Evolutionary conservation across 2,888 invertebrate genomes (phyloP).

Genomic region (Pseudococcus jackbeardsleyi): DNA sequence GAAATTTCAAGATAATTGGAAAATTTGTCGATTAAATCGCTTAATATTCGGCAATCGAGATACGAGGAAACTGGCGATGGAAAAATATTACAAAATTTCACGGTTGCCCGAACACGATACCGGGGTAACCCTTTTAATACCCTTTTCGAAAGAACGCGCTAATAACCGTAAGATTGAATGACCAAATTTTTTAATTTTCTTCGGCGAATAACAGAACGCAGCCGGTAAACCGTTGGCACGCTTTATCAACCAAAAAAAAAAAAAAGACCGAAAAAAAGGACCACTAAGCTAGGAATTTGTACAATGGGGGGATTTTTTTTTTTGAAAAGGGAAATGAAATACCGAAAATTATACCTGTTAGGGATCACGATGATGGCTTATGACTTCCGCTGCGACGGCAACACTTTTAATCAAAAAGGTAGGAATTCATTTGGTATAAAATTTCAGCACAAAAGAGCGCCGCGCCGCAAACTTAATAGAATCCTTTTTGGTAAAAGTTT

Average conservation of each 20-base stretch:
- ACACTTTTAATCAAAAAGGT: conserved; percentile 44
- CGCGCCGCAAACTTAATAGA: conserved; percentile 31
- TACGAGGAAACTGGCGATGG: neutral
- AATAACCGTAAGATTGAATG: conserved; percentile 26
- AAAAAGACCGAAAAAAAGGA: neutral
- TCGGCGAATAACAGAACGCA: neutral
- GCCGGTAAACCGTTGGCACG: conserved; percentile 23
- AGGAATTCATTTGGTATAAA: conserved; percentile 38
- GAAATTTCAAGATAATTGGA: conserved; percentile 19
- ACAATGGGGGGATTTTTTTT: conserved; percentile 19
- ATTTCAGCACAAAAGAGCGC: conserved; percentile 39
- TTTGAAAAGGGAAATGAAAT: conserved; percentile 22
- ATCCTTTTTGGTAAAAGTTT: conserved; percentile 38
- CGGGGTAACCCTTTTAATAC: conserved; percentile 2
- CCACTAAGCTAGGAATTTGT: conserved; percentile 16
- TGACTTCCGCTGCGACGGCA: conserved; percentile 34
- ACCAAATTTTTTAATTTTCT: conserved; percentile 43
- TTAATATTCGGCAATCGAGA: neutral
- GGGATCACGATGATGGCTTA: conserved; percentile 31
- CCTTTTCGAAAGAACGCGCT: conserved; percentile 20
- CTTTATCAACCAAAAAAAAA: conserved; percentile 22
- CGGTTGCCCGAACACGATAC: conserved; percentile 3
- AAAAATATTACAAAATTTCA: conserved; percentile 42
- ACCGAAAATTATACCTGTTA: conserved; percentile 44
- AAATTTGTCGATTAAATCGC: conserved; percentile 3